Conservation (phyloP, 2,797 vertebrate species). For the Microtus agrestis region DNA sequence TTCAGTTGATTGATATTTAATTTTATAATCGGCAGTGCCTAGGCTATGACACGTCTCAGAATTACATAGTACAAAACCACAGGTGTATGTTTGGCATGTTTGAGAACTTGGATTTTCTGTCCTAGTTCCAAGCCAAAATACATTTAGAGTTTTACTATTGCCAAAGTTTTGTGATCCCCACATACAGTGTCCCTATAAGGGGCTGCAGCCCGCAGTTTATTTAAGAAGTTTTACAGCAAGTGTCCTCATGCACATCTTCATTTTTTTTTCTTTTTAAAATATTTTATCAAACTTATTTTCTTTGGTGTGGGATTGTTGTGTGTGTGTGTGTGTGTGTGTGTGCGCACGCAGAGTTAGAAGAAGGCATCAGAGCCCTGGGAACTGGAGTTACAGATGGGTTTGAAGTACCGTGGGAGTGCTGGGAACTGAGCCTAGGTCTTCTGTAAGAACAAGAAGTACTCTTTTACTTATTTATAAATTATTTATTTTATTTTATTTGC, state of each 20-base stretch:
- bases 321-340: not conserved
- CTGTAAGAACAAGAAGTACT: too few species aligned
- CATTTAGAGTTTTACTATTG: not conserved
- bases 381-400: too few species aligned
- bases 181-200: not conserved
- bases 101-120: not conserved
- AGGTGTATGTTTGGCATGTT: not conserved
- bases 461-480: too few species aligned
- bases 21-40: not conserved
- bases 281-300: not conserved
- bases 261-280: not conserved
- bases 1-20: not conserved
- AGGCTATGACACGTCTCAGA: not conserved
- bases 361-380: not conserved
- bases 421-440: too few species aligned
- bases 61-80: not conserved
- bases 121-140: not conserved
- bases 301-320: not conserved
- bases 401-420: too few species aligned
- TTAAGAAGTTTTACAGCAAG: not conserved
- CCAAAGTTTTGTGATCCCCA: not conserved
- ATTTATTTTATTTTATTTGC: too few species aligned
- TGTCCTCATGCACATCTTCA: not conserved
- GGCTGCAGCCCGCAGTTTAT: not conserved
- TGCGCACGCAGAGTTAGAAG: not conserved